Conservation (phyloP, 2,113 vertebrate genomes). For the Pitta sordida region DNA sequence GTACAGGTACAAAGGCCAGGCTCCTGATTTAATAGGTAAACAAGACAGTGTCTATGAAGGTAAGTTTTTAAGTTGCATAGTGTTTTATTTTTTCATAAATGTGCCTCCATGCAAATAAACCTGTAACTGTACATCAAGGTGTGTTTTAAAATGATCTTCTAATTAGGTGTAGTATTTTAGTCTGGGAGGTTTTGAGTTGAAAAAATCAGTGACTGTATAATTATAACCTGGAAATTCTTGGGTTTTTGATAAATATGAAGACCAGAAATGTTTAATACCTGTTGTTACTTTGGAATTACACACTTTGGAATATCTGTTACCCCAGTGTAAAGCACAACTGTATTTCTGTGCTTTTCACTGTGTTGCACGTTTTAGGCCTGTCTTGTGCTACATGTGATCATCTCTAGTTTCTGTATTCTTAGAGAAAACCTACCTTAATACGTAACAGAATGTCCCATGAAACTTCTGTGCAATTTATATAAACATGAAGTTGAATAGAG, state of each 20-base stretch:
- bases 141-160: neutral
- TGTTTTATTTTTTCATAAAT: neutral
- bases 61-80: slow-evolving; percentile 45
- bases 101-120: neutral
- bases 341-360: neutral
- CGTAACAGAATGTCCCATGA: neutral
- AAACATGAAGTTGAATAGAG: neutral
- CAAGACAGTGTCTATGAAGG: slow-evolving; percentile 99
- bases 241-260: neutral
- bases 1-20: slow-evolving; percentile 92
- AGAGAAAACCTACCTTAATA: neutral
- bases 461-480: neutral
- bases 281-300: neutral
- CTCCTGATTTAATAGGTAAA: slow-evolving; percentile 95
- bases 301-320: no score
- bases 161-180: neutral
- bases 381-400: neutral
- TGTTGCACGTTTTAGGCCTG: neutral
- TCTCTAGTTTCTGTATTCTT: neutral
- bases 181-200: neutral
- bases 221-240: neutral
- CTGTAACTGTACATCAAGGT: neutral
- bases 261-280: neutral
- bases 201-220: neutral
- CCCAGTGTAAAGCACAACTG: neutral